These are phyloP conservation scores for Cremastinae sp. DNA, from an alignment of 2,888 invertebrate genomes.

Conservation along the genomic window DNA sequence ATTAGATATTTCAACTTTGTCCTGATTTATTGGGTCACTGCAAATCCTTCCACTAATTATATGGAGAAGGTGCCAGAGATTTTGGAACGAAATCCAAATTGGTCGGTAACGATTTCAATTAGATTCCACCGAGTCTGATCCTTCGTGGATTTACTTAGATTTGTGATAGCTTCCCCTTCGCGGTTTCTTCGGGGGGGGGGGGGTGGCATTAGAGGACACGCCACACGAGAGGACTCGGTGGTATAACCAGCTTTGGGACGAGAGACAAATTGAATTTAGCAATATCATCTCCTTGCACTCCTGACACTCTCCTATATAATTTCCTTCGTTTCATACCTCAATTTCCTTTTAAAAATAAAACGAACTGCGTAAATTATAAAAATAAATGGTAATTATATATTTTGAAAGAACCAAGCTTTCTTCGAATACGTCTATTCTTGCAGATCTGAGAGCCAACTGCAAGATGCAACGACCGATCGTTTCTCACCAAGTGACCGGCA, in stretches of 20 bases:
- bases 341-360: too few relatives aligned
- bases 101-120: constrained; percentile 62
- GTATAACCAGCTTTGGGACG: constrained; percentile 44
- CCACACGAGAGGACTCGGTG: constrained; percentile 34
- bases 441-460: constrained; percentile 70
- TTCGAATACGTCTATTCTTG: not conserved
- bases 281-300: constrained; percentile 16
- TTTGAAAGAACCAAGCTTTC: too few relatives aligned
- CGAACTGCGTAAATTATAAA: not conserved
- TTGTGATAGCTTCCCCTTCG: constrained; percentile 58
- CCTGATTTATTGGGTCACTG: not conserved
- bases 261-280: constrained; percentile 53
- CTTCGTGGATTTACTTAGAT: constrained; percentile 62
- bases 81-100: constrained; percentile 52
- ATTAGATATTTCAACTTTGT: not conserved
- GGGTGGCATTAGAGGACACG: constrained; percentile 31
- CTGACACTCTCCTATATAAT: not conserved
- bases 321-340: too few relatives aligned
- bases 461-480: constrained; percentile 60
- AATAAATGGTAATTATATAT: not conserved
- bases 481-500: constrained; percentile 65
- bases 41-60: constrained; percentile 26
- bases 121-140: constrained; percentile 56
- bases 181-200: constrained; percentile 43
- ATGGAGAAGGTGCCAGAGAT: constrained; percentile 13